These are phyloP conservation scores for Caranx melampygus DNA, from an alignment of 2,113 vertebrate species.

Conservation along the genomic window DNA sequence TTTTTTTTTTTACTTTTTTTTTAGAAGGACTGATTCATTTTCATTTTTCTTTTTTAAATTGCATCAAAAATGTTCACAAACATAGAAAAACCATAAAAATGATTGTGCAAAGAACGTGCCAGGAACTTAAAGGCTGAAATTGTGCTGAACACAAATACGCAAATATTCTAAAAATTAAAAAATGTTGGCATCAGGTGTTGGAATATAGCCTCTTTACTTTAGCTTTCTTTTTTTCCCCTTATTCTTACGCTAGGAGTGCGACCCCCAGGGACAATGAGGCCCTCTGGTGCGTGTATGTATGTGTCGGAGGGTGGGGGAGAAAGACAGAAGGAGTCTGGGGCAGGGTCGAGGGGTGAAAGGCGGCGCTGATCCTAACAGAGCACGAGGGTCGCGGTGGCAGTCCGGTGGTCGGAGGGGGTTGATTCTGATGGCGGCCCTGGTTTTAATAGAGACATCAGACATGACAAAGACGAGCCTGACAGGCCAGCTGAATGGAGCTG, in stretches of 20 bases:
- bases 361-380: constrained; percentile 68
- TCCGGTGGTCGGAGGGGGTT: constrained; percentile 55
- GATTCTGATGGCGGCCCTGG: constrained; percentile 71
- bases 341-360: constrained; percentile 75
- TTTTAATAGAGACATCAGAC: constrained; percentile 86
- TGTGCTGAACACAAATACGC: background rate
- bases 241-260: constrained; percentile 59
- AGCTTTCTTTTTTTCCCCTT: constrained; percentile 50
- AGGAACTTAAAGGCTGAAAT: background rate
- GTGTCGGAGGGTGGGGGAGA: constrained; percentile 33
- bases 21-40: constrained; percentile 12
- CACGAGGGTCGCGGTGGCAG: constrained; percentile 75
- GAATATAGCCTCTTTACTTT: constrained; percentile 26
- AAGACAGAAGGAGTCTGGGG: constrained; percentile 66
- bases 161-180: background rate
- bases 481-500: constrained; percentile 79
- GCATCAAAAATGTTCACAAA: background rate
- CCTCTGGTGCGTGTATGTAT: constrained; percentile 68
- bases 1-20: background rate
- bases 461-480: constrained; percentile 86
- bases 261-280: constrained; percentile 74
- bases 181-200: constrained; percentile 19
- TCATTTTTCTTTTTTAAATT: constrained; percentile 7
- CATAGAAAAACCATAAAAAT: background rate
- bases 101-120: background rate